Evolutionary conservation across 2,113 vertebrate genomes (phyloP).

Genomic region (Proterorhinus semilunaris): DNA sequence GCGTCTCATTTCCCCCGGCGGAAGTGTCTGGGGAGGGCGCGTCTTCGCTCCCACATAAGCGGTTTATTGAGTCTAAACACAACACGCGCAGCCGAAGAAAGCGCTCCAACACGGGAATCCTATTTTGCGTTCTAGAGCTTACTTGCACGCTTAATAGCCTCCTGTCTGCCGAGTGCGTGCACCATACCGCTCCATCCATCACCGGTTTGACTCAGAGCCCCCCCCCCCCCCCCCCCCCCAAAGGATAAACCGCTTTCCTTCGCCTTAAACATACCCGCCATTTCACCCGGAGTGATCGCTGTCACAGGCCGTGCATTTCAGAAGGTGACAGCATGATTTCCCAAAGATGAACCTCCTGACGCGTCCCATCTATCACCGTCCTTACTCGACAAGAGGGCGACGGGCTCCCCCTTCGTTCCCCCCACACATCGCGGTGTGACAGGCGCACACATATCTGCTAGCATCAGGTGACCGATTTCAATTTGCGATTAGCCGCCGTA

Average conservation of each 20-base stretch:
- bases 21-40: too few species aligned
- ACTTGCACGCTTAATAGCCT: background rate
- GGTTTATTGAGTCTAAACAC: background rate
- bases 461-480: conserved; percentile 29
- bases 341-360: background rate
- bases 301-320: background rate
- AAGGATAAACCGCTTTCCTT: background rate
- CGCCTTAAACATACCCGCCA: background rate
- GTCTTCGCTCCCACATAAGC: background rate
- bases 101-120: background rate
- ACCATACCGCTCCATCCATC: background rate
- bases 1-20: too few species aligned
- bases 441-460: conserved; percentile 17
- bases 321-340: conserved; percentile 12
- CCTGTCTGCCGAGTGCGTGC: background rate
- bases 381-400: conserved; percentile 13
- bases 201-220: background rate
- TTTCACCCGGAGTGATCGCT: conserved; percentile 10
- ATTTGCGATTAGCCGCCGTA: conserved; percentile 24
- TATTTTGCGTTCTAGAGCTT: background rate
- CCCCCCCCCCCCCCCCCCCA: background rate
- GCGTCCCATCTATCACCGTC: conserved; percentile 27
- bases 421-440: conserved; percentile 1
- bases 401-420: conserved; percentile 12
- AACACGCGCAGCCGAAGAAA: background rate